A percentile compares a stretch with the other conserved stretches of the same genome.
Conservation (phyloP, 2,888 invertebrate species). For the Andrena flavipes region DNA sequence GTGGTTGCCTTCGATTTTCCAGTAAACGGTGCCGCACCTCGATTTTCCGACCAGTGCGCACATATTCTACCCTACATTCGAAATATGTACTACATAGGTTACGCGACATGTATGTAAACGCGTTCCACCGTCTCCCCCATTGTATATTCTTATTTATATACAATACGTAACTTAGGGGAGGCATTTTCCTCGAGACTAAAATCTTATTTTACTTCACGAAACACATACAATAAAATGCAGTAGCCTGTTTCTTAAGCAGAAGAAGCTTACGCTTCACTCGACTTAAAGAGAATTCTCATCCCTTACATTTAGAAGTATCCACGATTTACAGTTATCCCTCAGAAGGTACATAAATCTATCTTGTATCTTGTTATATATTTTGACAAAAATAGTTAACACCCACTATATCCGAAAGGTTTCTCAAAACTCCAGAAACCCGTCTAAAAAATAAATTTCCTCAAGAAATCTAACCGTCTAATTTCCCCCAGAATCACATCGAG, state of each 20-base stretch:
- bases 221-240: background rate
- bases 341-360: background rate
- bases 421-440: too few species aligned
- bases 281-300: background rate
- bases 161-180: background rate
- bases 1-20: slow-evolving; percentile 63
- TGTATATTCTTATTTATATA: slow-evolving; percentile 21
- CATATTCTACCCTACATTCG: slow-evolving; percentile 49
- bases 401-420: too few species aligned
- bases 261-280: background rate
- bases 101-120: slow-evolving; percentile 7
- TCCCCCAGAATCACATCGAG: too few species aligned
- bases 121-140: slow-evolving; percentile 7
- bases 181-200: background rate
- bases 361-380: too few species aligned
- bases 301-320: background rate
- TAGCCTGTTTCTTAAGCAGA: background rate
- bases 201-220: slow-evolving; percentile 12
- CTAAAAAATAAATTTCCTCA: too few species aligned
- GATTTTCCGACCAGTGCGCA: slow-evolving; percentile 58
- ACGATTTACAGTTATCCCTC: background rate
- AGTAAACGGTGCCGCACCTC: slow-evolving; percentile 50
- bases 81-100: slow-evolving; percentile 33
- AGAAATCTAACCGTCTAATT: too few species aligned
- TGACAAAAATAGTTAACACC: too few species aligned